phyloP scores from a whole-genome alignment of 2,797 vertebrate species.

The Centroberyx gerrardi region DNA sequence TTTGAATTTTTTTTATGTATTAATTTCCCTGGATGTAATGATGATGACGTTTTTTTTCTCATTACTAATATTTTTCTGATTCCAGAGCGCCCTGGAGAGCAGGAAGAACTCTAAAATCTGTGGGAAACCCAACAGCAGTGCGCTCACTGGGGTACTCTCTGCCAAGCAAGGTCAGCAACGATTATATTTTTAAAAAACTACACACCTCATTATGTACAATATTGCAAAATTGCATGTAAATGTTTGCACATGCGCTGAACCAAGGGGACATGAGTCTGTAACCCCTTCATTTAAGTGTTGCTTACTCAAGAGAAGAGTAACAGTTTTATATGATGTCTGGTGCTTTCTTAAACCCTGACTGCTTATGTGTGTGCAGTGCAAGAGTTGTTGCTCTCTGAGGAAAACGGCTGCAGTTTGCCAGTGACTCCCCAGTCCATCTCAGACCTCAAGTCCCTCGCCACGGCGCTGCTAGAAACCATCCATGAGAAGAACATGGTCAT shows the following conservation, averaged over 20 bases:
- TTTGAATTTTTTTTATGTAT: too few species aligned
- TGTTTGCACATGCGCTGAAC: not conserved
- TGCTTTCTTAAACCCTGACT: conserved; percentile 4
- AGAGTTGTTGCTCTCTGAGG: conserved; percentile 90
- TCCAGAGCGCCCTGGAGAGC: conserved; percentile 94
- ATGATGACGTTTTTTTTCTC: not conserved
- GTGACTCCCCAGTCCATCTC: conserved; percentile 97
- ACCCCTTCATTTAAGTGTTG: not conserved
- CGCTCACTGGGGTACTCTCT: conserved; percentile 95
- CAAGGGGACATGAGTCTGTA: not conserved
- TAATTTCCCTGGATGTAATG: not conserved
- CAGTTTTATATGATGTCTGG: not conserved
- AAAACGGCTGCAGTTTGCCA: conserved; percentile 95
- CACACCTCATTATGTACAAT: not conserved
- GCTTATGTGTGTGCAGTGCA: conserved; percentile 77
- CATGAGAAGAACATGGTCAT: conserved; percentile 99
- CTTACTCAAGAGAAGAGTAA: not conserved
- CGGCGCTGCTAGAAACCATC: conserved; percentile 96
- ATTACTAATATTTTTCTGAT: conserved; percentile 16
- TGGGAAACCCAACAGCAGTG: conserved; percentile 91
- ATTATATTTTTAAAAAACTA: not conserved
- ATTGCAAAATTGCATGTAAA: conserved; percentile 1
- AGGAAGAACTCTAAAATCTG: conserved; percentile 91
- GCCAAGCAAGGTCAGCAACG: conserved; percentile 94
- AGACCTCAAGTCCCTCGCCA: conserved; percentile 97